Evolutionary conservation across 2,113 vertebrate genomes (phyloP), one percentile per base, ranked within the genome.

Genomic region (Hassar affinis): DNA sequence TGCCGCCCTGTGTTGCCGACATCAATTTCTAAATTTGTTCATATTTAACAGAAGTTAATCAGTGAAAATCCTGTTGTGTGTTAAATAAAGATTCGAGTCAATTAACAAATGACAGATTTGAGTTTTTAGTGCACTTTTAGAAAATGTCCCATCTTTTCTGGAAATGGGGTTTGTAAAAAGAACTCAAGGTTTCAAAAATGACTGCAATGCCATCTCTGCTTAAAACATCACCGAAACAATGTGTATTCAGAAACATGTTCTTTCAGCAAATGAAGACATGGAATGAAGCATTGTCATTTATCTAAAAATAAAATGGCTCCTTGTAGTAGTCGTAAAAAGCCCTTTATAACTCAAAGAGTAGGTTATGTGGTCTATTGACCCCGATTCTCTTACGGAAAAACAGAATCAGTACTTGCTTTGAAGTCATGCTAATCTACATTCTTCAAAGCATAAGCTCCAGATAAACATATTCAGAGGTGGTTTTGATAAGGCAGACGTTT

Each of bases 301-400:
- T 18, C 14, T 61, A 61, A 35, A 49, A 78, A 79, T 61, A 9
- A 22, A 8, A 79, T 59, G 54, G 3, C 51, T 49, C 14, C 4
- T 35, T 59, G 30, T 56, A 47, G 15, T 4, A 54, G 42, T 15
- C 71, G 38, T 15, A 78, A 17, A 68, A 57, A 52, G 6, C 35
- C 7, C 14, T 47, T 78, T 54, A 56, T 14, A 27, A 38, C 49
- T 22, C 15, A 52, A 35, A 47, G 20, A 56, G 69, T 51, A 17
- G 49, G 71, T 68, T 66, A 57, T 83, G 83, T 85, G 85, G 85
- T 87, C 30, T 69, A 33, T 51, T 88, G 88, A 87, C 87, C 87
- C 83, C 62, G 69, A 84, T 87, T 84, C 64, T 69, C 49, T 35
- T 27, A 42, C 11, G 18, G 35, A 71, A 87, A 87, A 81, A 38